phyloP scores from a whole-genome alignment of 2,113 vertebrate species.

The Notechis scutatus region DNA sequence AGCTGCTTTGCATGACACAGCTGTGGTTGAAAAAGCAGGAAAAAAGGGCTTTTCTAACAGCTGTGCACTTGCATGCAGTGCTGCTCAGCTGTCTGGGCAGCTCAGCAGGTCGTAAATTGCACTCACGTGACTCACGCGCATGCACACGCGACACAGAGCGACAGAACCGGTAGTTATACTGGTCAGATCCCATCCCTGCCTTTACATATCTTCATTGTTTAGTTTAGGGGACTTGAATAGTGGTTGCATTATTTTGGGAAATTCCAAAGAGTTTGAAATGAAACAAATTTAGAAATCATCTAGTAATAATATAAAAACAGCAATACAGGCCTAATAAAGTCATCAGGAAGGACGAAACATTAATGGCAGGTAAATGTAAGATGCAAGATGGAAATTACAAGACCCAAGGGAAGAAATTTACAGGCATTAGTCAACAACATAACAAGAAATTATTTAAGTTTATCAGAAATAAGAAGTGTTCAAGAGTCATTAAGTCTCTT shows the following conservation, averaged over 20 bases:
- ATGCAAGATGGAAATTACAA: neutral
- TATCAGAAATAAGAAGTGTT: slow-evolving; percentile 18
- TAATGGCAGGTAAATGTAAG: slow-evolving; percentile 13
- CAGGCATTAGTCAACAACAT: slow-evolving; percentile 8
- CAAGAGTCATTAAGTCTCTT: slow-evolving; percentile 16
- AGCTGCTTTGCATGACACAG: too few relatives aligned
- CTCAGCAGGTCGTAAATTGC: too few relatives aligned
- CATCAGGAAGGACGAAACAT: neutral
- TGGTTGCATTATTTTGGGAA: neutral
- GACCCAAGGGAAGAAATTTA: slow-evolving; percentile 13
- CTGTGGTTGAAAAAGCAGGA: too few relatives aligned
- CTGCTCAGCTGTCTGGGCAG: too few relatives aligned
- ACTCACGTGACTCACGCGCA: too few relatives aligned
- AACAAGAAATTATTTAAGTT: slow-evolving; percentile 28
- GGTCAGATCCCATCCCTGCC: too few relatives aligned
- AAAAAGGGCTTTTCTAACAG: too few relatives aligned
- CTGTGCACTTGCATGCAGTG: too few relatives aligned
- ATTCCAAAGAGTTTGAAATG: neutral
- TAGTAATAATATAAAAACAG: neutral
- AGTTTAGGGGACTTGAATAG: neutral
- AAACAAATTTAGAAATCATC: neutral
- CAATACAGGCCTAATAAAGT: neutral
- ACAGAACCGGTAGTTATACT: too few relatives aligned
- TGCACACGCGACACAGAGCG: too few relatives aligned
- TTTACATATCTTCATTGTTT: neutral